Base-by-base conservation (phyloP, 2,113 vertebrate species). In the Nesogale talazaci region DNA sequence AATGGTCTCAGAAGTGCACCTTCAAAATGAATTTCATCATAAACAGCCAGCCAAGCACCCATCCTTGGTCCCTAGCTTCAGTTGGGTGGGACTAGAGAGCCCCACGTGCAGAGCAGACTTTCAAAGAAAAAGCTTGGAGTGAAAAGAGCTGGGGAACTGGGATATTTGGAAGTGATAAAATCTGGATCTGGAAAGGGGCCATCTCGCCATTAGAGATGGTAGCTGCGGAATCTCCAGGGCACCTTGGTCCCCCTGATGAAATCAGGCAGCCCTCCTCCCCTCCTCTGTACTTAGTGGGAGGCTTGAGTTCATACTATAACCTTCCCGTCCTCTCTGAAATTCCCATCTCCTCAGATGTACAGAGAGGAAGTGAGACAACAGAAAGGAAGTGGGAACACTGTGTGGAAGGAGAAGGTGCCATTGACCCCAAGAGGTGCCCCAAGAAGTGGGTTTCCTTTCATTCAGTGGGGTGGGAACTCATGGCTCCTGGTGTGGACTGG, bases 81-180 rank as follows among this genome's bases (percentile, higher is more conserved):
- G 46, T 57, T 2, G 52, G 29, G 40, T 74, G 31, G 86, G 82
- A 34, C 56, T 25, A 38, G 27, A 70, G 81, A n/a, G 29, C 65
- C 72, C 91, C 76, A 82, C 12, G 86, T 59, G 40, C 40, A 87
- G 38, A 76, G 25, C 17, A 70, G 38, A 86, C 77, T 72, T 70
- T 56, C 65, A 72, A 65, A 88, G 63, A 27, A 65, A 65, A 65
- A 27, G 23, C 88, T 75, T 34, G 29, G 69, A 34, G 23, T 61
- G 78, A 74, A 52, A 76, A 84, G 61, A 82, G 61, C 8, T 59
- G 31, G 6, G 76, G 8, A 81, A 8, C 36, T 34, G n/a, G n/a
- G 78, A 23, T 17, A 16, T 86, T 82, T 80, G 69, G n/a, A 77
- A 86, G 52, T 70, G 75, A 69, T 6, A 34, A 40, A 46, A 69